Percentiles rank a stretch among this genome's conserved stretches.
These are phyloP conservation scores for Lasius fuliginosus DNA, from an alignment of 2,888 invertebrate species.

Conservation along the genomic window DNA sequence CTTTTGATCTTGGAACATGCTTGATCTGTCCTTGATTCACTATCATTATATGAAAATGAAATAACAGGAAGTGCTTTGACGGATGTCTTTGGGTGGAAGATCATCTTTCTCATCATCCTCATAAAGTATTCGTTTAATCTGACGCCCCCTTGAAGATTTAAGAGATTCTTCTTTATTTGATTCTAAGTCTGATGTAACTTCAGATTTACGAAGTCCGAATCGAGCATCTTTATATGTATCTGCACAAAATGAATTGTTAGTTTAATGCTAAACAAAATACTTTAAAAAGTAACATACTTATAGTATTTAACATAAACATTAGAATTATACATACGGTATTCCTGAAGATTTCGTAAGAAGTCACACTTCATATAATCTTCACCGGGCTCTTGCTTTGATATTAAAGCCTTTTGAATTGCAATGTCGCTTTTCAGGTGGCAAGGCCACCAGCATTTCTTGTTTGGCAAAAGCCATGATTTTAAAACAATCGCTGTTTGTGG, in stretches of 20 bases:
- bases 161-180: not conserved
- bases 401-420: not conserved
- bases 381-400: not conserved
- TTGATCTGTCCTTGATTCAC: not conserved
- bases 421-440: not conserved
- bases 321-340: not conserved
- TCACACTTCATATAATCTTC: not conserved
- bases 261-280: not conserved
- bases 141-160: not conserved
- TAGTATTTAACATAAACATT: not conserved
- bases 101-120: not conserved
- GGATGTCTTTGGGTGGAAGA: not conserved
- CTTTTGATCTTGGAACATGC: not conserved
- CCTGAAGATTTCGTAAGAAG: not conserved
- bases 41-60: not conserved
- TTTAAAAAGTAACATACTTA: not conserved
- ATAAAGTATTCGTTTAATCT: not conserved
- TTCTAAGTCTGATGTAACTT: not conserved
- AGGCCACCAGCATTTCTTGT: not conserved
- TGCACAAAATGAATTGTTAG: not conserved
- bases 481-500: not conserved
- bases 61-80: not conserved
- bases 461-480: not conserved
- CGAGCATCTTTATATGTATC: slow-evolving; percentile 7
- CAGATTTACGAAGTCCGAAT: not conserved